Evolutionary conservation across 2,797 vertebrate species (phyloP), one percentile per base, ranked within the genome.

Genomic region (Neosilurus mollespiculum): DNA sequence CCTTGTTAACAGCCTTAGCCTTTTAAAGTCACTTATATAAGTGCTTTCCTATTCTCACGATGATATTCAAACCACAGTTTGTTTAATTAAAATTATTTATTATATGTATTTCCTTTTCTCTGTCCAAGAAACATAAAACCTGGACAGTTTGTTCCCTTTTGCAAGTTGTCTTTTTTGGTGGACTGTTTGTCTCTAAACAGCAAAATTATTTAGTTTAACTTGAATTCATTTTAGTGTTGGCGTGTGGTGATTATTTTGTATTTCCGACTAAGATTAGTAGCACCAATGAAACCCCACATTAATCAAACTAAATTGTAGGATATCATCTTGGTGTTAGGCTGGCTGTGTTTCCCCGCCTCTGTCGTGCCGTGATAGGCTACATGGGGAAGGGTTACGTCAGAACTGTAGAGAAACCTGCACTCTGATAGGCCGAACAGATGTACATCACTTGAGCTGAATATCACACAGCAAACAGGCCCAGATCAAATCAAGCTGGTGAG

Each of bases 331-430:
- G 34, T 43, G 61, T 77, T 7, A 65, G 16, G 43, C n/a, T 51
- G 15, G 26, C 22, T 37, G 37, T 9, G 86, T 90, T 90, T 91
- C 89, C 88, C 92, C 90, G 56, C 91, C 90, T 90, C 67, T 83
- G 67, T 75, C 81, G 20, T 30, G 18, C 76, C 84, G 54, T 82
- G 81, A 87, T 89, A 85, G 88, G 86, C 82, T 88, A 58, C 43
- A 30, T 14, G 0, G 0, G 3, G 2, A 9, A 30, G 37, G 8
- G 18, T 78, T 18, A 53, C 15, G 5, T 7, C 37, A 1, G 10
- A 18, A 2, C 14, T 30, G 59, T 43, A 51, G 58, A 62, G 81
- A 67, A 51, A 34, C 26, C 67, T 61, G 67, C 56, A 43, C 56
- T 85, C 53, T 78, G 61, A 87, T 90, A 79, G 88, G 89, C 53